Base-by-base conservation (phyloP, 1,140 invertebrate genomes). In the Aphelinus atriplicis region DNA sequence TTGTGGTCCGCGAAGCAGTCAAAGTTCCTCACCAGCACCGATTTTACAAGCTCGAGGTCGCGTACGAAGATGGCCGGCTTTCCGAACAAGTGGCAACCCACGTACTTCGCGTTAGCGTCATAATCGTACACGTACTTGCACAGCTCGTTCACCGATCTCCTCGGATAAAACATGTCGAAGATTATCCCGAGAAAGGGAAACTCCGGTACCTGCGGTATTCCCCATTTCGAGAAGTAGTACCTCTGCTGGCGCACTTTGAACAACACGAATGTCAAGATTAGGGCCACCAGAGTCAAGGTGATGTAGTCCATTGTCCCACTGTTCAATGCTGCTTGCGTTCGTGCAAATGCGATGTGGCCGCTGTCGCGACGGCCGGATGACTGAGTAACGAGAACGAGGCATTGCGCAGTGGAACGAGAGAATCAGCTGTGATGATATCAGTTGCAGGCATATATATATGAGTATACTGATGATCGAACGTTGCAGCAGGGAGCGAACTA, bases 1-100 rank as follows among this genome's bases (percentile, higher is more conserved):
- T 83, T 82, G 62, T 91, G 89, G 77, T 92, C 89, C 0, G 86
- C 81, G 77, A 93, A 93, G 80, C 90, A 81, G 10, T 93, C 90
- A 76, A 93, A 93, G 76, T 93, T 90, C 81, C 92, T 92, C 0
- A 93, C 85, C 0, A 88, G 85, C 7, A 92, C 88, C 58, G 83
- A 81, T 78, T 90, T 91, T 5, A 92, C 89, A 2, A 91, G 56
- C 55, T 92, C 90, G 0, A 89, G 89, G 81, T 93, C 91, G 53
- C 88, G 87, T 0, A 93, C 77, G 6, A 92, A 71, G 9, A 92
- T 78, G 6, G 88, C 79, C 0, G 90, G 91, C 1, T 10, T 42
- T 1, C 47, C 2, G 50, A 77, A 77, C 3, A 60, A 4, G 50
- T 73, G 46, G 7, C 42, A 26, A 1, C 66, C 76, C 3, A 73